Conservation (phyloP, 2,113 vertebrate species). For the Antechinus flavipes region DNA sequence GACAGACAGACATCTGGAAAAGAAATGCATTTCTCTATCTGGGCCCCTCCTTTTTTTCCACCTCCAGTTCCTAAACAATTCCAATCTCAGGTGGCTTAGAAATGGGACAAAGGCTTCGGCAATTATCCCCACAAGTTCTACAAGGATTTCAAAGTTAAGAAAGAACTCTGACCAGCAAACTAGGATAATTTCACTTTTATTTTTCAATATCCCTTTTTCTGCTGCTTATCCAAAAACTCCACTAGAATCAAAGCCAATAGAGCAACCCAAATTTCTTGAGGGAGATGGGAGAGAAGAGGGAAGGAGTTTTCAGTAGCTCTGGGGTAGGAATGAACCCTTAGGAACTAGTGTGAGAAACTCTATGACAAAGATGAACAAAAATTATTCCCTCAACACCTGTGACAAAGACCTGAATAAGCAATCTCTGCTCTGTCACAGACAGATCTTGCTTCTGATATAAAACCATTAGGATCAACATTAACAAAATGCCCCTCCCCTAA, state of each 20-base stretch:
- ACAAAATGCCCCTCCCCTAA: no score
- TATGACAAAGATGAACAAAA: no score
- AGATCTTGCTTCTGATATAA: no score
- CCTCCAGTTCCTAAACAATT: not conserved
- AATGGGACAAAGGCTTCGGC: not conserved
- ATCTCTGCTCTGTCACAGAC: no score
- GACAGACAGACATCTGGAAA: not conserved
- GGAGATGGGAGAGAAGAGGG: not conserved
- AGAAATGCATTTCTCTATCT: not conserved
- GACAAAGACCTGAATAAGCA: no score
- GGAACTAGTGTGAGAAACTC: no score
- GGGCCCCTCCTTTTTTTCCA: no score
- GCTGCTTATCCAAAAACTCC: not conserved
- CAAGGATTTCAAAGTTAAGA: not conserved
- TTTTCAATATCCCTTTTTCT: not conserved
- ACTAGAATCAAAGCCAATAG: not conserved
- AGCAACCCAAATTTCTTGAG: not conserved
- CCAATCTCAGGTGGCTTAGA: not conserved
- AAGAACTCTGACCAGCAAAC: not conserved
- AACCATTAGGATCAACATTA: no score
- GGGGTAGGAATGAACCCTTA: no score
- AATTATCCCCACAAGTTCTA: not conserved
- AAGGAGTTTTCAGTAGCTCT: not conserved
- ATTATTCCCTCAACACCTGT: no score
- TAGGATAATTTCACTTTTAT: not conserved